Percentiles rank a stretch among this genome's conserved stretches.
Conservation (phyloP, 2,113 vertebrate species). For the Gallinago media region DNA sequence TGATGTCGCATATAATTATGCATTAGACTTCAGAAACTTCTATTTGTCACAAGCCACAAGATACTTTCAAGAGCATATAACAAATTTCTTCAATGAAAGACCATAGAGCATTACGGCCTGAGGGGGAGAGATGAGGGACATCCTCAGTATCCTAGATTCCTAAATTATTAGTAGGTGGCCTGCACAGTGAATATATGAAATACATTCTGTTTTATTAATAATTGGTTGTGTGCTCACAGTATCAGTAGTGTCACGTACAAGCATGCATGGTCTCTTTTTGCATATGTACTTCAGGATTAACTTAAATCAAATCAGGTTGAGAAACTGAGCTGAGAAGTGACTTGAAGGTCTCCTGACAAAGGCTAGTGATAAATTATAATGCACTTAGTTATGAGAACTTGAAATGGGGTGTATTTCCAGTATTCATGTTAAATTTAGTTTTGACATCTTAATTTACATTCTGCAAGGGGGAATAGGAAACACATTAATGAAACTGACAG, state of each 20-base stretch:
- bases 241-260: neutral
- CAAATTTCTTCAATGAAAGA: neutral
- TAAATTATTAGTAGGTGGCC: neutral
- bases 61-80: neutral
- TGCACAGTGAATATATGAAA: neutral
- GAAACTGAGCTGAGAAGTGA: neutral
- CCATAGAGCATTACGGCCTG: neutral
- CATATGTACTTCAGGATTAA: neutral
- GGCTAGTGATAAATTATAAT: neutral
- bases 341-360: neutral
- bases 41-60: neutral
- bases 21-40: neutral
- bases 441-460: constrained; percentile 29
- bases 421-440: constrained; percentile 10
- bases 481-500: constrained; percentile 26
- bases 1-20: neutral
- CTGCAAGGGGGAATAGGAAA: neutral
- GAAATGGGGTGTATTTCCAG: neutral
- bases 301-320: neutral
- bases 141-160: neutral
- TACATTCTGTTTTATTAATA: neutral
- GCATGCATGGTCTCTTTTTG: neutral
- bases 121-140: neutral
- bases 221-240: neutral
- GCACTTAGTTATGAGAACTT: neutral